Conservation (phyloP, 2,797 vertebrate genomes). For the Alfaro cultratus region DNA sequence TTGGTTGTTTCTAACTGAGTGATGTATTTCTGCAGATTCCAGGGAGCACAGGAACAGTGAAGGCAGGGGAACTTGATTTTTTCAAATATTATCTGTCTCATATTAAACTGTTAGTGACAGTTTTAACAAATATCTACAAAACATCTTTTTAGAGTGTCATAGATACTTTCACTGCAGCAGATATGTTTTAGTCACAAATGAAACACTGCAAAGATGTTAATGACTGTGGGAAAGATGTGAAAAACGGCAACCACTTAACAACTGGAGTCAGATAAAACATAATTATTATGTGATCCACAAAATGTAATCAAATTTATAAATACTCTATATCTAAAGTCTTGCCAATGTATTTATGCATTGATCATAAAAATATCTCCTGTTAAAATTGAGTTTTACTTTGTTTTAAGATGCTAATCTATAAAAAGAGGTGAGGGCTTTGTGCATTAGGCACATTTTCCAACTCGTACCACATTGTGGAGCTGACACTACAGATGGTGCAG, state of each 20-base stretch:
- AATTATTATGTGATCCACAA: background rate
- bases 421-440: background rate
- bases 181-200: conserved; percentile 24
- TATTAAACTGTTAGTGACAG: too few relatives aligned
- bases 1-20: too few relatives aligned
- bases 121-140: too few relatives aligned
- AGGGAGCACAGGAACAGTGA: too few relatives aligned
- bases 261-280: conserved; percentile 12
- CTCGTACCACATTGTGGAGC: conserved; percentile 59
- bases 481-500: conserved; percentile 40
- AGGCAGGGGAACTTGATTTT: too few relatives aligned
- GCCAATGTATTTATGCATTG: background rate
- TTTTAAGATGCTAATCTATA: background rate
- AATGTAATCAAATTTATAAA: conserved; percentile 4
- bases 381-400: background rate
- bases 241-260: conserved; percentile 16
- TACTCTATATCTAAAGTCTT: background rate
- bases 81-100: too few relatives aligned
- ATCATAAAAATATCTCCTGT: background rate
- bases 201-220: conserved; percentile 23
- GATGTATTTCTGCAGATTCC: too few relatives aligned
- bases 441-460: conserved; percentile 33
- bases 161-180: background rate
- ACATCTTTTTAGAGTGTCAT: too few relatives aligned
- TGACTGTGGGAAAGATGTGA: background rate